Base-by-base conservation (phyloP, 1,140 invertebrate genomes). In the Drosophila aff. region DNA sequence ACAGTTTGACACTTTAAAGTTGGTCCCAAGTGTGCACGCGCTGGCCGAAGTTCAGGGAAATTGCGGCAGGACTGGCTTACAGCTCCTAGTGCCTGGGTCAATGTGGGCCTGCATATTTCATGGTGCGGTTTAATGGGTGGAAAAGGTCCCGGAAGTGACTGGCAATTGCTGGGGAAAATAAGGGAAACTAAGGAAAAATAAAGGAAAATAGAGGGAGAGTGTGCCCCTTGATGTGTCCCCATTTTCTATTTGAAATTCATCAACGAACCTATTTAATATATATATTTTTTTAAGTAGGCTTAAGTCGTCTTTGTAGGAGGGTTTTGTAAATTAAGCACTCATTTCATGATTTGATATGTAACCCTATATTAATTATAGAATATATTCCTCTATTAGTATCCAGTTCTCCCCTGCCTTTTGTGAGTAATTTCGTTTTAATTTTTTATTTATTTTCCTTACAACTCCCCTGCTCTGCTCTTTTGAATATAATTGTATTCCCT, bases 1-100 rank as follows among this genome's bases (percentile, higher is more conserved):
- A 73, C 69, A 73, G 46, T 73, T 73, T 73, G 71, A 73, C 71
- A 73, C 67, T 73, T 73, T 73, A 73, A 73, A 73, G 67, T 73
- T 52, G 10, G 38, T 49, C 44, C 40, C 53, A 11, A 36, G 52
- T 41, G 50, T 46, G 23, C 31, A 16, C 4, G 50, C 6, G 28
- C 50, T 5, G 50, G 36, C 16, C 9, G 26, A 41, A 69, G 63
- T 67, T 53, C 40, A 28, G 11, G 66, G 28, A 26, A 43, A 41
- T 28, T 13, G 63, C n/a, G 50, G 33, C 6, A 26, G 66, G 18
- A 44, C 33, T 28, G 13, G 65, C 43, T 55, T 36, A 13, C 21
- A 49, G 23, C 10, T 18, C 1, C 16, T 50, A 38, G 23, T 21
- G 16, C n/a, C 16, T 71, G 64, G 63, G 59, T 38, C 64, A 53